Evolutionary conservation across 1,140 invertebrate species (phyloP), one percentile per base, ranked within the genome.

Genomic region (Ips nitidus): DNA sequence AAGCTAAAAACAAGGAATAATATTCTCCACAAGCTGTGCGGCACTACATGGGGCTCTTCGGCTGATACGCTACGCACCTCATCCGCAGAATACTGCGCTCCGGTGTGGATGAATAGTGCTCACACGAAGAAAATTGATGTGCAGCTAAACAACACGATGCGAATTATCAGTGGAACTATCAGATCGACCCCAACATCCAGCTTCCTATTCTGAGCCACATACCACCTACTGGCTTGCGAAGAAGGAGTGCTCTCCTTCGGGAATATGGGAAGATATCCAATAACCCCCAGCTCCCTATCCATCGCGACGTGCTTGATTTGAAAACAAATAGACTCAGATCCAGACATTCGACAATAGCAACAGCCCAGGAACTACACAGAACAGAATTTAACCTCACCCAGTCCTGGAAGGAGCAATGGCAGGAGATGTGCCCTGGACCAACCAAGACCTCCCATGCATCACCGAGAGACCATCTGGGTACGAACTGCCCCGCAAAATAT

Each of bases 181-280:
- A 66, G 40, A 55, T 53, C 59, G 39, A 69, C 60, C 61, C 50
- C 50, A 52, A 66, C 60, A 4, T 47, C 37, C 65, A 2, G 67
- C 60, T 65, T 1, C 60, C 67, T 7, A 41, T 65, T 40, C 39
- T 66, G 41, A 69, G 67, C 52, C 6, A 69, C 41, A 69, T 69
- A 39, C 61, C 67, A 69, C 61, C 60, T 41, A 59, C 61, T 55
- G 41, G 65, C 4, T 39, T 69, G 2, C 47, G 67, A 69, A 2
- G 67, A 69, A 2, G n/a, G 0, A 55, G 42, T 22, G 2, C 37
- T n/a, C 50, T 66, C 4, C 52, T 40, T 37, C 50, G 55, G 8
- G 42, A 68, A 65, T 65, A 68, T 64, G 45, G 7, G 39, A 64
- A 56, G 22, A 64, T 64, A 64, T 45, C 56, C n/a, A 22, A 64